Evolutionary conservation across 2,888 invertebrate species (phyloP).

Genomic region (Cartodere bifasciata): DNA sequence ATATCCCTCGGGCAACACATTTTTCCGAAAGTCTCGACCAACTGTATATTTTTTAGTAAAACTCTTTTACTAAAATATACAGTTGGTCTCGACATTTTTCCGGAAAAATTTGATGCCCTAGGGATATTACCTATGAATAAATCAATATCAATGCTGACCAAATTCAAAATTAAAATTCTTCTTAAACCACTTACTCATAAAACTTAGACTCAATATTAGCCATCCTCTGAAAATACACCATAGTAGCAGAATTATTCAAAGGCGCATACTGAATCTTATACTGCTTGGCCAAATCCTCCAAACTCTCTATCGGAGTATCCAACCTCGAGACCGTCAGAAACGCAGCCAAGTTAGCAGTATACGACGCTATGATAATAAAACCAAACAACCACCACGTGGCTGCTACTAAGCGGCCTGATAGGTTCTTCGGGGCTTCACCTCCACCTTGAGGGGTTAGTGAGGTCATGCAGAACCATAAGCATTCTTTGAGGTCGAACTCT

Average conservation of each 20-base stretch:
- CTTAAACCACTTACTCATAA: constrained; percentile 57
- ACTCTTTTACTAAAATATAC: too few species aligned
- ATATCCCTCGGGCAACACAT: too few species aligned
- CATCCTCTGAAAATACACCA: constrained; percentile 87
- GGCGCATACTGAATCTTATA: constrained; percentile 36
- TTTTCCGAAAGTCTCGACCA: too few species aligned
- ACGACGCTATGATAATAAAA: constrained; percentile 96
- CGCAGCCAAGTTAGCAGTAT: constrained; percentile 95
- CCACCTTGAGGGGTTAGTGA: constrained; percentile 91
- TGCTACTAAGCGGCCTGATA: constrained; percentile 87
- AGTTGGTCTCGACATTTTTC: too few species aligned
- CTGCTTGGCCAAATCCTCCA: constrained; percentile 93
- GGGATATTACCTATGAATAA: too few species aligned
- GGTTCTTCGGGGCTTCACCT: constrained; percentile 90
- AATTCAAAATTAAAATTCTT: too few species aligned
- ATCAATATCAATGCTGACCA: too few species aligned
- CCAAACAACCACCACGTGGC: constrained; percentile 99
- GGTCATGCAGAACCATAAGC: constrained; percentile 98
- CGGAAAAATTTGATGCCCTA: too few species aligned
- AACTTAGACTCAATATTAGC: constrained; percentile 81
- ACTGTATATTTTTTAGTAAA: too few species aligned
- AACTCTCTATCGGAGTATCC: constrained; percentile 82
- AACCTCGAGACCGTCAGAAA: constrained; percentile 88
- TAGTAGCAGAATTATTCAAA: constrained; percentile 64
- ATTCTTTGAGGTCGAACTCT: constrained; percentile 90